These are phyloP conservation scores for Agraylea sexmaculata DNA, from an alignment of 1,140 invertebrate species.

Conservation along the genomic window DNA sequence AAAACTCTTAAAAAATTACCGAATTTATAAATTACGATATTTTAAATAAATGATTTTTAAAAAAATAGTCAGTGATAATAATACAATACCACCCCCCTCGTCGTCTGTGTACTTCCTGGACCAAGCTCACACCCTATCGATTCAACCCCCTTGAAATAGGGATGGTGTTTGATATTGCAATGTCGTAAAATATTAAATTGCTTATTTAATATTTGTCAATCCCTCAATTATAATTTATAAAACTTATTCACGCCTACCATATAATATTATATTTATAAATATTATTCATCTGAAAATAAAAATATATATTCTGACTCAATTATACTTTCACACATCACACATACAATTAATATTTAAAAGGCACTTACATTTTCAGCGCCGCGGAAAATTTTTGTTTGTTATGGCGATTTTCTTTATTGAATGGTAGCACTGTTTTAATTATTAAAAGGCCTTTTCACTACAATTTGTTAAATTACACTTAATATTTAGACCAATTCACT, in stretches of 20 bases:
- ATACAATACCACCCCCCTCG: constrained; percentile 2
- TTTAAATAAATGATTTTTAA: background rate
- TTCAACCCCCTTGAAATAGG: constrained; percentile 15
- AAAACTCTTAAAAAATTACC: background rate
- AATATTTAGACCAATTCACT: no score
- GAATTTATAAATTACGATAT: background rate
- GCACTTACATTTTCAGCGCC: constrained; percentile 6
- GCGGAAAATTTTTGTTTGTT: no score
- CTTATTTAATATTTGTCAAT: no score
- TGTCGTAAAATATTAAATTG: constrained; percentile 23
- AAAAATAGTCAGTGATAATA: constrained; percentile 4
- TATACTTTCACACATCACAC: background rate
- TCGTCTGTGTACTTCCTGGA: constrained; percentile 13
- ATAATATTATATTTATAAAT: no score
- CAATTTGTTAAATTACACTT: no score
- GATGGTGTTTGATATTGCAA: constrained; percentile 22
- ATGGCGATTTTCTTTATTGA: no score
- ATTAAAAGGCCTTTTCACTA: no score
- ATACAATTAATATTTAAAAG: background rate
- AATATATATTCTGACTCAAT: background rate
- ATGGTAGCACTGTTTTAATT: no score
- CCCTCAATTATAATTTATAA: constrained; percentile 1
- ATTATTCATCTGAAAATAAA: background rate
- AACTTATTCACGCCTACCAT: background rate
- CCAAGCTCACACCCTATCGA: constrained; percentile 11